Conservation (phyloP, 2,888 invertebrate genomes). For the Lithophane ornitopus region DNA sequence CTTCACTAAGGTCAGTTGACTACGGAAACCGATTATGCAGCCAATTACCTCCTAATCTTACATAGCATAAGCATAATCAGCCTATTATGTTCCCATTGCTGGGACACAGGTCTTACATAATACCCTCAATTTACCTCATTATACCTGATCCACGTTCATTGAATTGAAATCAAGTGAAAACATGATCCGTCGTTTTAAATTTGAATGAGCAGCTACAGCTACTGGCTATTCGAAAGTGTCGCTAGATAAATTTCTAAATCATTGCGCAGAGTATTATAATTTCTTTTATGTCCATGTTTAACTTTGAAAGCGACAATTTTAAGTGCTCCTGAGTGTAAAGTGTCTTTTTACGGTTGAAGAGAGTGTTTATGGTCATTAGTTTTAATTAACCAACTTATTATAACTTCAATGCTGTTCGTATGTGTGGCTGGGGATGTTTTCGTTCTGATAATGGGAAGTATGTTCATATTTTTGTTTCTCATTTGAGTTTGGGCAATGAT, state of each 20-base stretch:
- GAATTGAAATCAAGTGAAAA: constrained; percentile 61
- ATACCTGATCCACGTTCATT: constrained; percentile 47
- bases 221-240: constrained; percentile 58
- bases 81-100: too few species aligned
- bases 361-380: constrained; percentile 25
- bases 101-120: constrained; percentile 21
- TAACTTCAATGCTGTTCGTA: constrained; percentile 4
- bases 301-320: constrained; percentile 56
- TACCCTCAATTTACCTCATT: constrained; percentile 44
- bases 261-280: constrained; percentile 62
- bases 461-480: background rate
- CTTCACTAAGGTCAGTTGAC: background rate
- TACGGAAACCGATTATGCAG: constrained; percentile 22
- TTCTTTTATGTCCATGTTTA: constrained; percentile 59
- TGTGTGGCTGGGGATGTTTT: background rate
- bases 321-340: constrained; percentile 40
- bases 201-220: constrained; percentile 49
- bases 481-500: background rate
- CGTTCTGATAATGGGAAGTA: background rate
- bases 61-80: too few species aligned
- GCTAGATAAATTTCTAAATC: constrained; percentile 62
- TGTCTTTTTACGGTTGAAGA: constrained; percentile 48
- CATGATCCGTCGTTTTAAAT: constrained; percentile 50
- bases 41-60: constrained; percentile 18
- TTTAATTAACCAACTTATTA: constrained; percentile 12